Base-by-base conservation (phyloP, 2,113 vertebrate genomes). In the Rhinopomastus cyanomelas region DNA sequence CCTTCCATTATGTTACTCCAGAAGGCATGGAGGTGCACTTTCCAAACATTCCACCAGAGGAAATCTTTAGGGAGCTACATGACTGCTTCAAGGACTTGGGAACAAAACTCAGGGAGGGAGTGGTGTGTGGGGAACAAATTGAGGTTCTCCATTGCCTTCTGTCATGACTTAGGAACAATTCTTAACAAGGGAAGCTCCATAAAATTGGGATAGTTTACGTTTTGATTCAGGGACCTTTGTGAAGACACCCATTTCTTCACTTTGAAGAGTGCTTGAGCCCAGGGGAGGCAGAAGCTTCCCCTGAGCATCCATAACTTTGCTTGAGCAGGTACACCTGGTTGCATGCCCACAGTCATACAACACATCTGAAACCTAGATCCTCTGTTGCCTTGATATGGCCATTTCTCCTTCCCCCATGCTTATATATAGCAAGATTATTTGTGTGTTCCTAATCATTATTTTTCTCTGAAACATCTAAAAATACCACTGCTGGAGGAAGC, bases 381-480 rank as follows among this genome's bases (percentile, higher is more conserved):
- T 83, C 80, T 36, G 22, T 67, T 88, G 81, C 62, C 65, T 93
- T 74, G 37, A 78, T 90, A 39, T 57, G 76, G 72, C 62, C 66
- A 85, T 68, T 62, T 21, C 19, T 57, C 71, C 61, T 65, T 44
- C 55, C 69, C 73, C 61, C 22, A 27, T 18, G 74, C 42, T 82
- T 92, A 93, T 89, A 95, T 88, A 92, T 90, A 94, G 92, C 79
- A 89, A 75, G 67, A 94, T 93, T 94, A 95, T 95, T 96, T 94
- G 82, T 95, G 78, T 87, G 20, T 92, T 85, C 92, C 81, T 80
- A 95, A 94, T 94, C 32, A 91, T 86, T 81, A 89, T 93, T 83
- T 75, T 83, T 37, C 71, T 94, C 94, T 96, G 81, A 76, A 95
- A 89, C 16, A 80, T 85, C 95, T 95, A 96, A 94, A 96, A 87